Base-by-base conservation (phyloP, 92 coral and sea anemone species). In the Epizoanthus rinbou region DNA sequence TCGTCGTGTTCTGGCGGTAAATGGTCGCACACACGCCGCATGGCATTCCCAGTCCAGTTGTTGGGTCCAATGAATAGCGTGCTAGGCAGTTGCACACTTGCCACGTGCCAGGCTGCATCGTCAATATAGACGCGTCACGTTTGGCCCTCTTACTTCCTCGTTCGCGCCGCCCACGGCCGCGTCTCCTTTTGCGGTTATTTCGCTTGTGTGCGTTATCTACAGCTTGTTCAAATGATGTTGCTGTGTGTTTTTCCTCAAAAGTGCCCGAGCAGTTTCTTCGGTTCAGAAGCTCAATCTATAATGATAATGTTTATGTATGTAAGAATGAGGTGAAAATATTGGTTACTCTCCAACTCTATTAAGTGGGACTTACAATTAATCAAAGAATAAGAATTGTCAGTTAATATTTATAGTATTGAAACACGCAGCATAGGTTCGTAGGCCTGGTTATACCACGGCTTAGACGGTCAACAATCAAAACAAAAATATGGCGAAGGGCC, bases 171-270 rank as follows among this genome's bases (percentile, higher is more conserved):
- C n/a, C 50, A 19, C 75, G 8, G 5, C 39, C 60, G 31, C 68
- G 81, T 18, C 81, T 6, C 24, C 64, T 78, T 4, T 39, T 59
- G 9, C 71, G 37, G 41, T 41, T 60, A 16, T 43, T 37, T 37
- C 82, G 63, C 22, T 21, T 33, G 3, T 39, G 60, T n/a, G 82
- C 82, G 58, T 78, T 78, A 31, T 78, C 39, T 2, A n/a, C 16
- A 7, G 82, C 82, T 62, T 78, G 71, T n/a, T 78, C 60, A 19
- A 78, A 78, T 10, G 82, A 78, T 7, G 37, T 78, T 18, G 82
- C 82, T 21, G 82, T 78, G 69, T n/a, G 21, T 21, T 47, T 17
- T 62, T 78, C 82, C 10, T 47, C 53, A 14, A 62, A 62, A 2
- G 58, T 62, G 4, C 58, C 71, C 10, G 82, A 78, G n/a, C 82